Evolutionary conservation across 2,888 invertebrate species (phyloP).

Genomic region (Endotricha flammealis): DNA sequence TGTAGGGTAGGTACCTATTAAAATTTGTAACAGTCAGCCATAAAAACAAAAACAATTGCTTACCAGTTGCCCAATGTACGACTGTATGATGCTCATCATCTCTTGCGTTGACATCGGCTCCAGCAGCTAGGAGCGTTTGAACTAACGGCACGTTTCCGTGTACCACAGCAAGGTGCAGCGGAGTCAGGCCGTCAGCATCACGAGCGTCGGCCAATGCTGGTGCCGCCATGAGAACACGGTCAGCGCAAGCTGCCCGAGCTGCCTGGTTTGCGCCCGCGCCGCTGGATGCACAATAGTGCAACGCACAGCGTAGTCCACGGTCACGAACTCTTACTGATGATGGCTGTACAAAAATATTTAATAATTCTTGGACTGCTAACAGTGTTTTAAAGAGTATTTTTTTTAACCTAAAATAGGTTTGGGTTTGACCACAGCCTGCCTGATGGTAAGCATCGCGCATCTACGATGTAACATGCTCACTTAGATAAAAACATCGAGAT

Average conservation of each 20-base stretch:
- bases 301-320: conserved; percentile 89
- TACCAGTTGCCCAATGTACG: conserved; percentile 99
- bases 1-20: not conserved
- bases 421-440: too few species aligned
- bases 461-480: too few species aligned
- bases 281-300: conserved; percentile 95
- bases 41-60: conserved; percentile 26
- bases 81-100: conserved; percentile 97
- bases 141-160: conserved; percentile 93
- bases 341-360: conserved; percentile 37
- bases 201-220: conserved; percentile 90
- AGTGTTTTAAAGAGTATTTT: too few species aligned
- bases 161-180: conserved; percentile 96
- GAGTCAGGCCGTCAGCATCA: conserved; percentile 96
- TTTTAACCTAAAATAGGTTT: too few species aligned
- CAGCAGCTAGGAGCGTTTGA: conserved; percentile 90
- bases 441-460: too few species aligned
- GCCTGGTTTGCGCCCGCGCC: conserved; percentile 83
- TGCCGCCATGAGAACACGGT: conserved; percentile 90
- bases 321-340: conserved; percentile 83
- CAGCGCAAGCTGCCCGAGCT: conserved; percentile 91
- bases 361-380: too few species aligned
- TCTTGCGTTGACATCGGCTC: conserved; percentile 92
- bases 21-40: too few species aligned
- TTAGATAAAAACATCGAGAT: too few species aligned